A percentile compares a stretch with the other conserved stretches of the same genome.
These are phyloP conservation scores for Apoderus coryli DNA, from an alignment of 2,888 invertebrate species.

Conservation along the genomic window DNA sequence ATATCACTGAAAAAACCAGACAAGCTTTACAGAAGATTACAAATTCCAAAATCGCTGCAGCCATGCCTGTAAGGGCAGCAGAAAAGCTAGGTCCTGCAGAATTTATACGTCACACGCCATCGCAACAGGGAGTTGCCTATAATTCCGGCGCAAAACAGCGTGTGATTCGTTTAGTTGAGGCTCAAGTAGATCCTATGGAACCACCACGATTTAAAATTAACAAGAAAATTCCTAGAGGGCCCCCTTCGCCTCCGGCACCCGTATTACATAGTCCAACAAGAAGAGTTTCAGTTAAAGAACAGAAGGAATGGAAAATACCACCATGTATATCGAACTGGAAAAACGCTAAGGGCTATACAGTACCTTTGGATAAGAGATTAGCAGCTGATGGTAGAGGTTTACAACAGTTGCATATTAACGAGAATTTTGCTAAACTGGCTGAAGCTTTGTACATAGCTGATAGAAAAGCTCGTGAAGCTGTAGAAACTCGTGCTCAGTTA, in stretches of 20 bases:
- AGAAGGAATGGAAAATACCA: conserved; percentile 98
- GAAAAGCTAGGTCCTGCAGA: conserved; percentile 89
- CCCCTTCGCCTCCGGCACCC: conserved; percentile 97
- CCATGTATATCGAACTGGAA: conserved; percentile 99
- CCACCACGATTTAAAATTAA: conserved; percentile 97
- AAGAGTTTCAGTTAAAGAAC: conserved; percentile 95
- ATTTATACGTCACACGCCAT: conserved; percentile 95
- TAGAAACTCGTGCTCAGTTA: conserved; percentile 89
- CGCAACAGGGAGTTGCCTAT: conserved; percentile 86
- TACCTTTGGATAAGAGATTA: conserved; percentile 91
- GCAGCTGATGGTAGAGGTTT: conserved; percentile 97
- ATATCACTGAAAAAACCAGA: conserved; percentile 80
- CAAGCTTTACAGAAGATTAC: conserved; percentile 81
- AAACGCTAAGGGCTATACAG: conserved; percentile 95
- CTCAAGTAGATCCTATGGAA: conserved; percentile 94
- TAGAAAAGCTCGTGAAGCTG: conserved; percentile 88
- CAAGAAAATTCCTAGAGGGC: conserved; percentile 96
- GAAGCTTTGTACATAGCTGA: conserved; percentile 98
- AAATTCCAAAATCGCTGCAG: conserved; percentile 82
- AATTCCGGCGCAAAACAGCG: conserved; percentile 97
- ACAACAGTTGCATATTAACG: conserved; percentile 95
- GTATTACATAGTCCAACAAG: conserved; percentile 97
- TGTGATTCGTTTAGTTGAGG: conserved; percentile 90
- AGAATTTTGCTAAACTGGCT: conserved; percentile 96
- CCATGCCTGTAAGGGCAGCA: conserved; percentile 91